phyloP scores from a whole-genome alignment of 2,888 invertebrate genomes.

The Melanchra persicariae region DNA sequence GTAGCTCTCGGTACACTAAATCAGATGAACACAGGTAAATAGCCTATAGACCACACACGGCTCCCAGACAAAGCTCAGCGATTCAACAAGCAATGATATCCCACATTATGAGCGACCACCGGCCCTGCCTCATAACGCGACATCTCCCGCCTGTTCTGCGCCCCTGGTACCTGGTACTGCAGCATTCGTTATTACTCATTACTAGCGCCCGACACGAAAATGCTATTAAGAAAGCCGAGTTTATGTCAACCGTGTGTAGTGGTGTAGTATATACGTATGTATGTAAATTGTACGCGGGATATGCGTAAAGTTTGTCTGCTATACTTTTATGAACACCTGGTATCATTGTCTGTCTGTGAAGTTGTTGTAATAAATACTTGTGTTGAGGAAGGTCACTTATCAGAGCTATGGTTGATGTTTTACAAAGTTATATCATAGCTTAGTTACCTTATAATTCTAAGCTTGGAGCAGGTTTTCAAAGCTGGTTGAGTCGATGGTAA shows the following conservation, averaged over 20 bases:
- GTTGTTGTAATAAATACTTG: neutral
- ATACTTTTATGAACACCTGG: slow-evolving; percentile 36
- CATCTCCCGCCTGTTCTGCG: slow-evolving; percentile 16
- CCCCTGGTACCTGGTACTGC: slow-evolving; percentile 46
- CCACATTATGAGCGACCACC: slow-evolving; percentile 46
- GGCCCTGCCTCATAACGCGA: slow-evolving; percentile 29
- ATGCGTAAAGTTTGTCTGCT: slow-evolving; percentile 21
- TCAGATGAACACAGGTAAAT: neutral
- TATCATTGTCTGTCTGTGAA: slow-evolving; percentile 7
- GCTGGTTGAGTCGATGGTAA: too few relatives aligned
- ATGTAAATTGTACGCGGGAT: slow-evolving; percentile 38
- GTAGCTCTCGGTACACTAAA: neutral
- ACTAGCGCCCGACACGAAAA: slow-evolving; percentile 50
- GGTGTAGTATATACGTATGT: slow-evolving; percentile 11
- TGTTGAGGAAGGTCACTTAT: neutral
- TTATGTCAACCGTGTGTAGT: slow-evolving; percentile 51
- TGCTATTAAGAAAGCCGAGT: slow-evolving; percentile 53
- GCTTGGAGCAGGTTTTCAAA: neutral
- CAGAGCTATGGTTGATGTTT: neutral
- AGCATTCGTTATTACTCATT: slow-evolving; percentile 60
- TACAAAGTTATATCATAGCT: neutral
- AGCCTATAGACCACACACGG: slow-evolving; percentile 41
- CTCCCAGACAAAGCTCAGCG: slow-evolving; percentile 24
- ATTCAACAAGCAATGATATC: slow-evolving; percentile 38
- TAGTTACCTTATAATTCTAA: neutral